Conservation (phyloP, 2,113 vertebrate genomes). For the Azemiops feae region DNA sequence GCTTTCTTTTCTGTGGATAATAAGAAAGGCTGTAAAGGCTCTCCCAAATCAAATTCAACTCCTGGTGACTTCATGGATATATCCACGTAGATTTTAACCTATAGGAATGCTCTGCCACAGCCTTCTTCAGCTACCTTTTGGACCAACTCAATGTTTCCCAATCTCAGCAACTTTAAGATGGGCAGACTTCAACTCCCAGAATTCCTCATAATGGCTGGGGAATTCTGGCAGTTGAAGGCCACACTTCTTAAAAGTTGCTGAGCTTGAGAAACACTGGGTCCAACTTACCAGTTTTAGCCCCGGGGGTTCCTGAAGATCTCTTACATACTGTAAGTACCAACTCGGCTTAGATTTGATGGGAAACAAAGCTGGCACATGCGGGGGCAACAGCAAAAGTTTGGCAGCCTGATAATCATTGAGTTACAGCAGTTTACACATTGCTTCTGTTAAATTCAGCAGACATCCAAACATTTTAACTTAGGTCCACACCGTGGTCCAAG, state of each 20-base stretch:
- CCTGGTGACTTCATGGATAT: not conserved
- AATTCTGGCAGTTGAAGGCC: no score
- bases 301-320: not conserved
- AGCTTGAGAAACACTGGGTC: not conserved
- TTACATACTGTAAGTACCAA: not conserved
- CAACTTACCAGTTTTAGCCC: not conserved
- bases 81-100: not conserved
- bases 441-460: not conserved
- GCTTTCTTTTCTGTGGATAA: not conserved
- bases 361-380: not conserved
- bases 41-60: not conserved
- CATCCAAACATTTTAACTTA: not conserved
- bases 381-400: not conserved
- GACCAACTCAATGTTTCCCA: not conserved
- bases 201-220: no score
- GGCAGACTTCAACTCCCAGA: no score
- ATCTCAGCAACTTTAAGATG: no score
- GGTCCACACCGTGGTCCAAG: not conserved
- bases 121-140: not conserved
- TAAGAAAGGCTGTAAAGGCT: no score
- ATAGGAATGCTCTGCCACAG: not conserved
- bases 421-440: not conserved
- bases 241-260: no score
- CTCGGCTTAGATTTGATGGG: not conserved
- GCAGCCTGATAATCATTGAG: not conserved